Percentiles rank a stretch among this genome's conserved stretches.
Evolutionary conservation across 1,140 invertebrate genomes (phyloP).

Genomic region (Cydia fagiglandana): DNA sequence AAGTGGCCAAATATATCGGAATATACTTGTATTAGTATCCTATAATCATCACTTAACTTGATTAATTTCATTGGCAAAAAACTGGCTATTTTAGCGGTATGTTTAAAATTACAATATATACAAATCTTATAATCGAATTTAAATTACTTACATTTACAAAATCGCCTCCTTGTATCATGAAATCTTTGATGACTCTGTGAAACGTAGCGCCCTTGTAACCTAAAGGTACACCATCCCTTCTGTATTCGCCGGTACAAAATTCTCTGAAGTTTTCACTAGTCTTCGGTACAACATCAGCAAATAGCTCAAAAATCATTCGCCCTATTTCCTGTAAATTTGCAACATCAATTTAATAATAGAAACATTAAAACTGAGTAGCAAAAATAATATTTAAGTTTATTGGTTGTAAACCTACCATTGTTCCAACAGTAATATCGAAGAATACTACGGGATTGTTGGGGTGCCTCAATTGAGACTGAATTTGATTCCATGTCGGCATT

Average conservation of each 20-base stretch:
- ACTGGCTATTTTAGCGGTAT: no score
- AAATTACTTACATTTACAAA: slow-evolving; percentile 92
- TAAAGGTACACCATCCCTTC: slow-evolving; percentile 95
- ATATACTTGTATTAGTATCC: no score
- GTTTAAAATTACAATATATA: no score
- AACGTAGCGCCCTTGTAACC: slow-evolving; percentile 98
- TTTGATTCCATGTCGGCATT: slow-evolving; percentile 96
- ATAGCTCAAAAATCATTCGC: slow-evolving; percentile 97
- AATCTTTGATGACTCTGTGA: slow-evolving; percentile 99
- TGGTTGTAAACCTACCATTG: slow-evolving; percentile 82
- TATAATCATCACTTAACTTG: no score
- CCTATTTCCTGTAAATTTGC: slow-evolving; percentile 86
- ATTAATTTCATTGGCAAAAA: no score
- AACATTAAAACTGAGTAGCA: not conserved
- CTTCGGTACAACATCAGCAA: slow-evolving; percentile 97
- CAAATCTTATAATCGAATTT: no score
- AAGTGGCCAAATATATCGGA: no score
- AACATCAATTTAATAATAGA: slow-evolving; percentile 16
- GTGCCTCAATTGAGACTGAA: slow-evolving; percentile 93
- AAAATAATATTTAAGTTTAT: not conserved
- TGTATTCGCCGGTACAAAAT: slow-evolving; percentile 97
- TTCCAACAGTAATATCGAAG: slow-evolving; percentile 96
- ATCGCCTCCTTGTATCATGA: slow-evolving; percentile 99
- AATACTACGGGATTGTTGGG: slow-evolving; percentile 98
- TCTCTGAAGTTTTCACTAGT: slow-evolving; percentile 99